These are phyloP conservation scores for Antedon mediterranea DNA, from an alignment of 53 echinoderm and acorn worm genomes.

Conservation along the genomic window DNA sequence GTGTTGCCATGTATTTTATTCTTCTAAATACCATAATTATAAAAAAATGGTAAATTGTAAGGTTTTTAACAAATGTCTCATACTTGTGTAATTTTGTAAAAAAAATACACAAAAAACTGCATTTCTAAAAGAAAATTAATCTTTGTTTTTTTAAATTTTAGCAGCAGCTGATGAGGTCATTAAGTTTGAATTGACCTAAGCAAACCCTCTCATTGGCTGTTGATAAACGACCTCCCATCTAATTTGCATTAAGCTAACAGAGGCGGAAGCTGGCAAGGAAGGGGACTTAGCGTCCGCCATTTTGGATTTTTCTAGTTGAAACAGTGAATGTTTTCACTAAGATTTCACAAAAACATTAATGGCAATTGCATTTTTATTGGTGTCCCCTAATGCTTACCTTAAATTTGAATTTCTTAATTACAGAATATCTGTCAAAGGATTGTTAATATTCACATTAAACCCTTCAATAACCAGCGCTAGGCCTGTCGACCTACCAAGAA, in stretches of 20 bases:
- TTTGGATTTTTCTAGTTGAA: background rate
- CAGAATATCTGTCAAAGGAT: background rate
- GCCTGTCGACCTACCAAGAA: constrained; percentile 9
- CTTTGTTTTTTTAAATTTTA: too few species aligned
- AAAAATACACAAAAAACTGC: too few species aligned
- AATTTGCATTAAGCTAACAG: background rate
- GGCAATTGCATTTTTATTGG: background rate
- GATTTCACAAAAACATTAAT: background rate
- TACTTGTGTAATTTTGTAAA: too few species aligned
- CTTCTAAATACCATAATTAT: too few species aligned
- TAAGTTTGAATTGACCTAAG: background rate
- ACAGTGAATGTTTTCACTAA: background rate
- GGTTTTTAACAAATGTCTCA: too few species aligned
- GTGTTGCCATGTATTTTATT: too few species aligned
- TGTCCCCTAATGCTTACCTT: background rate
- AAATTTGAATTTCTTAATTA: background rate
- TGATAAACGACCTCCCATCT: background rate
- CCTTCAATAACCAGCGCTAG: background rate
- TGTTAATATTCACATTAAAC: background rate
- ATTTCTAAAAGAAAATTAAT: too few species aligned
- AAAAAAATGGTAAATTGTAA: too few species aligned
- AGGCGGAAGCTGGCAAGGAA: background rate
- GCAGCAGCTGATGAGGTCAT: background rate
- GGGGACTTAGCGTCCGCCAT: background rate
- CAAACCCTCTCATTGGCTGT: background rate